These are phyloP conservation scores for Anagyrus pseudococci DNA, from an alignment of 2,888 invertebrate genomes.

Conservation along the genomic window DNA sequence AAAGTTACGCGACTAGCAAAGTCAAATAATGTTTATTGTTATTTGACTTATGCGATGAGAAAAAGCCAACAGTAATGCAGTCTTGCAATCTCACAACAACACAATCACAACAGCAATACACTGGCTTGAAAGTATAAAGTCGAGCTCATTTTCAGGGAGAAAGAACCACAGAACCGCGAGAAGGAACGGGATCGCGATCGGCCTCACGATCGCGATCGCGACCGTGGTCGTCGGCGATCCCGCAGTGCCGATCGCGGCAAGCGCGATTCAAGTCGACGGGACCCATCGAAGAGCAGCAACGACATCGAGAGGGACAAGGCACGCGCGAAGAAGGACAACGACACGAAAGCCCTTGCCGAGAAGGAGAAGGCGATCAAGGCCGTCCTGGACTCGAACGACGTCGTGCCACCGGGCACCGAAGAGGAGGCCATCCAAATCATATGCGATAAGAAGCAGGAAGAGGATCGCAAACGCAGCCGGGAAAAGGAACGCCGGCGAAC, in stretches of 20 bases:
- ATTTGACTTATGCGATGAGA: too few relatives aligned
- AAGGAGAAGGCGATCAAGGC: conserved; percentile 59
- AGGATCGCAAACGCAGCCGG: conserved; percentile 43
- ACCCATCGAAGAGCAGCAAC: conserved; percentile 57
- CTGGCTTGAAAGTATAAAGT: conserved; percentile 27
- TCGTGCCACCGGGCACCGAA: conserved; percentile 59
- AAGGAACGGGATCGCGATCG: conserved; percentile 34
- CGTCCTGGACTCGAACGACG: conserved; percentile 55
- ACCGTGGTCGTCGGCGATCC: conserved; percentile 7
- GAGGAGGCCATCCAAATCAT: conserved; percentile 55
- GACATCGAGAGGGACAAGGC: conserved; percentile 59
- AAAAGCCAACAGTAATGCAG: too few relatives aligned
- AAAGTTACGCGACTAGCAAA: background rate
- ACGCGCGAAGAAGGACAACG: conserved; percentile 53
- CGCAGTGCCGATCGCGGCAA: conserved; percentile 26
- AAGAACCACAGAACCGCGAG: conserved; percentile 39
- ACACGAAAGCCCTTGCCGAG: conserved; percentile 57
- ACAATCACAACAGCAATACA: background rate
- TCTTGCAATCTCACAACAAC: too few relatives aligned
- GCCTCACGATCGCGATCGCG: conserved; percentile 19
- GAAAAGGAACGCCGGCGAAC: conserved; percentile 44
- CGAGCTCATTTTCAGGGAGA: conserved; percentile 54
- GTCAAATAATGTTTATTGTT: background rate
- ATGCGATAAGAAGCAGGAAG: conserved; percentile 49
- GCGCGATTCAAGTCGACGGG: conserved; percentile 48